Conservation (phyloP, 2,797 vertebrate genomes). For the Thaleichthys pacificus region DNA sequence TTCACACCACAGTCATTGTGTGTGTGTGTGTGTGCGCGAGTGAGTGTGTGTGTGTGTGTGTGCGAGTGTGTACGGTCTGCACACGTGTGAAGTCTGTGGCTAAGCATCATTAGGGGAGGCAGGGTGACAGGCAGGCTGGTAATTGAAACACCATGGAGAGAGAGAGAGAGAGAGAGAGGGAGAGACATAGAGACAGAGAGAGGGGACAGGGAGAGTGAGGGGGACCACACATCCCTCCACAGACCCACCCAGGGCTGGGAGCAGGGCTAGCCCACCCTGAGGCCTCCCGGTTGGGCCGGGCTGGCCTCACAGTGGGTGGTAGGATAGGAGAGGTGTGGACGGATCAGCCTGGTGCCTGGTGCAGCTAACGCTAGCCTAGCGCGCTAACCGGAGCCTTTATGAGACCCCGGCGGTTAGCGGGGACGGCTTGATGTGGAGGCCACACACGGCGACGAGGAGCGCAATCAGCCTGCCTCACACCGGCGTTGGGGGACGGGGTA, state of each 20-base stretch:
- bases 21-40: not conserved
- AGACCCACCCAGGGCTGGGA: constrained; percentile 25
- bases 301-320: constrained; percentile 42
- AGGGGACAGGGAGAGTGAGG: constrained; percentile 3
- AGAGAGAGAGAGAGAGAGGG: constrained; percentile 23
- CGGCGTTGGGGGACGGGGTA: not conserved
- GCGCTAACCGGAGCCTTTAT: constrained; percentile 29
- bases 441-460: constrained; percentile 32
- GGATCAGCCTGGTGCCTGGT: constrained; percentile 26
- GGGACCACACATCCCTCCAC: constrained; percentile 46
- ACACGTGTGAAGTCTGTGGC: constrained; percentile 44
- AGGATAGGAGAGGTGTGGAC: constrained; percentile 9
- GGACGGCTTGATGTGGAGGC: constrained; percentile 36
- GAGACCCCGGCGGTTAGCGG: constrained; percentile 30
- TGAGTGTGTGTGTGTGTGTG: not conserved
- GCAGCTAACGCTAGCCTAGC: constrained; percentile 13
- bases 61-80: constrained; percentile 3
- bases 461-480: not conserved
- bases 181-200: constrained; percentile 19
- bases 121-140: constrained; percentile 39
- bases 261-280: constrained; percentile 1
- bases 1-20: no score
- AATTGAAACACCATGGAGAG: constrained; percentile 43
- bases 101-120: constrained; percentile 39
- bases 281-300: constrained; percentile 9